A percentile compares a stretch with the other conserved stretches of the same genome.
Evolutionary conservation across 1,140 invertebrate species (phyloP).

Genomic region (Druon quercuslanigerum): DNA sequence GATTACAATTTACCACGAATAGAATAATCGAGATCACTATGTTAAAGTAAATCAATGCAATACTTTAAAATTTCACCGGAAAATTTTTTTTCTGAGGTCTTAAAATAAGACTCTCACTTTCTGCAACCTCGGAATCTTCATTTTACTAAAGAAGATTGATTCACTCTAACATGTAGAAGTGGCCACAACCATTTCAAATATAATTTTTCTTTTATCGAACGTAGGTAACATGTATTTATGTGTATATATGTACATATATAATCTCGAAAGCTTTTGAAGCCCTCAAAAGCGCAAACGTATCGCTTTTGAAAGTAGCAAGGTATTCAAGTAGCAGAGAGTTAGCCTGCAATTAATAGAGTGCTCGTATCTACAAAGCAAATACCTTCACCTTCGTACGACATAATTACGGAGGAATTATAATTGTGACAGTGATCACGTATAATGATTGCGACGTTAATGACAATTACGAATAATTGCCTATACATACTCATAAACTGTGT

Average conservation of each 20-base stretch:
- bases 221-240: constrained; percentile 13
- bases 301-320: background rate
- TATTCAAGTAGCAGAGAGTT: background rate
- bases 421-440: background rate
- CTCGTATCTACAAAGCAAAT: constrained; percentile 19
- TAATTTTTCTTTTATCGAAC: constrained; percentile 15
- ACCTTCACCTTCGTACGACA: constrained; percentile 12
- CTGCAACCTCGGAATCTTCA: background rate
- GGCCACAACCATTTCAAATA: background rate
- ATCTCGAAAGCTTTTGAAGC: constrained; percentile 1
- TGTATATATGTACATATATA: constrained; percentile 1
- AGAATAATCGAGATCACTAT: background rate
- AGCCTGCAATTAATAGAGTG: constrained; percentile 1
- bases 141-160: background rate
- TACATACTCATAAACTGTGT: background rate
- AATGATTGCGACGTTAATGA: background rate
- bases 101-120: no score
- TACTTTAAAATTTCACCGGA: no score
- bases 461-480: background rate
- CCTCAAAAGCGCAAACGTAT: constrained; percentile 5
- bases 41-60: background rate
- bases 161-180: background rate
- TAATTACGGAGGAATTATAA: constrained; percentile 21
- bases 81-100: no score
- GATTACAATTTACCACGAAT: background rate